These are phyloP conservation scores for Brachylomia viminalis DNA, from an alignment of 2,888 invertebrate genomes.

Conservation along the genomic window DNA sequence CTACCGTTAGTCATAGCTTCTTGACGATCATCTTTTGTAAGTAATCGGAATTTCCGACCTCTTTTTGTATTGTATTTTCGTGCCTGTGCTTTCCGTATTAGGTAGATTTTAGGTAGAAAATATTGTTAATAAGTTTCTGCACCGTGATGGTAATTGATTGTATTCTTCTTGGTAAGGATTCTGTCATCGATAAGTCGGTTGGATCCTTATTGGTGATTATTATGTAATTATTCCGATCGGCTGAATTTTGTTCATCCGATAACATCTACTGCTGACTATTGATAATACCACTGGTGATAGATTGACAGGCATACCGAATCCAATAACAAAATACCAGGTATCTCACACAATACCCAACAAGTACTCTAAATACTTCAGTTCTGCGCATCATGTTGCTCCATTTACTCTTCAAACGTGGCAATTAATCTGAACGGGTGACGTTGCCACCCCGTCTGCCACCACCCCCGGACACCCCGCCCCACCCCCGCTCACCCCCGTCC, in stretches of 20 bases:
- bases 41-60: slow-evolving; percentile 15
- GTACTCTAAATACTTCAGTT: slow-evolving; percentile 71
- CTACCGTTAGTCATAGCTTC: slow-evolving; percentile 37
- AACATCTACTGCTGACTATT: no score
- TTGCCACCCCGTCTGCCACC: slow-evolving; percentile 70
- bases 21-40: slow-evolving; percentile 15
- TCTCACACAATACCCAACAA: slow-evolving; percentile 27
- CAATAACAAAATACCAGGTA: slow-evolving; percentile 50
- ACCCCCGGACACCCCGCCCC: slow-evolving; percentile 62
- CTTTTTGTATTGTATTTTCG: slow-evolving; percentile 12
- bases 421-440: slow-evolving; percentile 89
- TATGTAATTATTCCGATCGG: no score
- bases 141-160: not conserved
- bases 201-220: not conserved
- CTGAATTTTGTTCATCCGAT: no score
- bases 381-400: slow-evolving; percentile 81
- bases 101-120: slow-evolving; percentile 10
- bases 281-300: not conserved
- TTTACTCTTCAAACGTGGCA: slow-evolving; percentile 84
- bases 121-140: not conserved
- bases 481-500: slow-evolving; percentile 68
- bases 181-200: not conserved
- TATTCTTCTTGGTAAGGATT: not conserved
- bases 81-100: slow-evolving; percentile 24
- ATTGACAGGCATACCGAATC: not conserved